Evolutionary conservation across 2,888 invertebrate species (phyloP).

Genomic region (Trachelus iudaicus): DNA sequence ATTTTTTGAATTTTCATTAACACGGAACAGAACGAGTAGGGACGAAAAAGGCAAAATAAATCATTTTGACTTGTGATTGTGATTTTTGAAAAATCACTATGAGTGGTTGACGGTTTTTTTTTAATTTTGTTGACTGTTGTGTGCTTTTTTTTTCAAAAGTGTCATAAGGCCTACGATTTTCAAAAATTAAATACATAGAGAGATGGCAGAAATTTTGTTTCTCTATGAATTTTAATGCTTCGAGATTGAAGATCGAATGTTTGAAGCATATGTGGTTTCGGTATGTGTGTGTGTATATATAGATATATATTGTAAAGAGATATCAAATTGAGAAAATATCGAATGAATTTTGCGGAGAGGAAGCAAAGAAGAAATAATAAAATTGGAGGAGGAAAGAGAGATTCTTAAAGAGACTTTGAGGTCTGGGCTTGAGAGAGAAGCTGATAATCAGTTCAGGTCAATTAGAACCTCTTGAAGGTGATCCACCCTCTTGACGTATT

Average conservation of each 20-base stretch:
- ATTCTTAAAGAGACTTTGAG: not conserved
- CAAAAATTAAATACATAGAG: not conserved
- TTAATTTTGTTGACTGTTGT: too few relatives aligned
- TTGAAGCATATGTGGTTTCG: not conserved
- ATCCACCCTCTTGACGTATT: not conserved
- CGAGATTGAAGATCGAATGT: not conserved
- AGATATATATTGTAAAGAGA: not conserved
- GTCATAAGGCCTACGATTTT: not conserved
- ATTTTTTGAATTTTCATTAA: not conserved
- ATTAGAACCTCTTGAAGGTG: not conserved
- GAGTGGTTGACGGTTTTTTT: not conserved
- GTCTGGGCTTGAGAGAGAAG: not conserved
- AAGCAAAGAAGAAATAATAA: not conserved
- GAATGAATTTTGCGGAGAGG: not conserved
- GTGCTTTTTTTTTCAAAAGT: not conserved
- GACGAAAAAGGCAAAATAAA: too few relatives aligned
- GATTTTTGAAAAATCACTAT: not conserved
- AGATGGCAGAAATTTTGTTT: not conserved
- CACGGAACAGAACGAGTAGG: too few relatives aligned
- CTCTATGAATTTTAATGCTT: not conserved
- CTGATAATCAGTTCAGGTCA: not conserved
- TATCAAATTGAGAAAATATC: not conserved
- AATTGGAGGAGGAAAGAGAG: not conserved
- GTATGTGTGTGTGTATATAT: not conserved
- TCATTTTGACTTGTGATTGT: not conserved